Evolutionary conservation across 2,113 vertebrate species (phyloP).

Genomic region (Myotis davidii): DNA sequence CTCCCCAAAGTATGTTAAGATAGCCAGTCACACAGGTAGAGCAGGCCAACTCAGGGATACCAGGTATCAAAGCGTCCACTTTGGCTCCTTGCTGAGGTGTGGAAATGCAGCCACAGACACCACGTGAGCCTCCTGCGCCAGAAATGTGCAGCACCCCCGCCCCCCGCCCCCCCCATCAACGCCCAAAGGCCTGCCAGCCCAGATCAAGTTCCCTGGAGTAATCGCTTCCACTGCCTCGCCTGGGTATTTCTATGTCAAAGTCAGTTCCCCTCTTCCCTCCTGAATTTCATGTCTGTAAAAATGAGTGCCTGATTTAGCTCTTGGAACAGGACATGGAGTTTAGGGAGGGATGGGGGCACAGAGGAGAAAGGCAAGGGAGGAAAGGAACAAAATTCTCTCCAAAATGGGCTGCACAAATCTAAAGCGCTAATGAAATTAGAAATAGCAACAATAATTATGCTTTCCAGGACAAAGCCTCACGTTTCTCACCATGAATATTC

Average conservation of each 20-base stretch:
- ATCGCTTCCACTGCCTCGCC: background rate
- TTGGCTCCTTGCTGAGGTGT: background rate
- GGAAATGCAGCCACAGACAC: background rate
- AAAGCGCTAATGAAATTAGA: slow-evolving; percentile 62
- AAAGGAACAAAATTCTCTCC: slow-evolving; percentile 1
- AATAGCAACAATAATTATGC: slow-evolving; percentile 69
- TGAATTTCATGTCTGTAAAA: slow-evolving; percentile 52
- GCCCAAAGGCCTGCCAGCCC: background rate
- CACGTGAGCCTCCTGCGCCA: rapidly evolving
- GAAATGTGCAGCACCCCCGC: background rate
- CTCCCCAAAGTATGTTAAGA: no score
- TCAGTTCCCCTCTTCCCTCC: background rate
- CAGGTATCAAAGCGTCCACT: no score
- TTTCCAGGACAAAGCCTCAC: slow-evolving; percentile 52
- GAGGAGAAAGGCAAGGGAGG: background rate
- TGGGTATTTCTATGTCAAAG: slow-evolving; percentile 33
- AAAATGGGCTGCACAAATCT: slow-evolving; percentile 37
- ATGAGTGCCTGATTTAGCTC: slow-evolving; percentile 52
- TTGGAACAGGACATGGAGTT: background rate
- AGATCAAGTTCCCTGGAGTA: background rate
- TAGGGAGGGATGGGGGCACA: background rate
- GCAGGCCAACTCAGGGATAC: background rate
- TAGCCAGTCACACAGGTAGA: background rate
- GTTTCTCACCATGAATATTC: slow-evolving; percentile 72
- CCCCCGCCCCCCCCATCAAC: background rate